Base-by-base conservation (phyloP, 2,888 invertebrate species). In the Zygaena filipendulae region DNA sequence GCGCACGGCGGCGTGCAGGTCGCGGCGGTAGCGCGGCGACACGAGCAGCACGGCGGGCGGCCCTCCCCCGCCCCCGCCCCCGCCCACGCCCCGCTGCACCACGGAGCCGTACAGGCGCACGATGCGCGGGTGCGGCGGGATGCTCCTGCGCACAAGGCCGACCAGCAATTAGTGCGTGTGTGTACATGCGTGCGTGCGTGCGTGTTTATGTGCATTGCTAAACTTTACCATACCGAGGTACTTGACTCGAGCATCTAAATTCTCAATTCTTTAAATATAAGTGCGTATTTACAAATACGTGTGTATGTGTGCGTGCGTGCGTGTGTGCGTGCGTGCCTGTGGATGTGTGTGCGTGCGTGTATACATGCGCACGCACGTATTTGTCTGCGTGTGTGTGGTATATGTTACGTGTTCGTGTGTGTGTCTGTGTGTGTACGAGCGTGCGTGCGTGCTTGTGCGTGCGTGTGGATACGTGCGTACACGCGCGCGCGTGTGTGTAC, bases 51-150 rank as follows among this genome's bases (percentile, higher is more conserved):
- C 94, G 18, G 90, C 87, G 1, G 88, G 86, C 4, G 84, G 82
- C 3, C 84, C 84, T n/a, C n/a, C n/a, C 6, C 16, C n/a, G 33
- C 48, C 33, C 1, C 87, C 86, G 0, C 52, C 54, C 1, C 86
- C 86, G n/a, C 84, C 84, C 48, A 90, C 80, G 53, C 87, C 84
- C 44, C 90, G 86, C 68, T 92, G 92, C 33, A 94, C 89, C 7
- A 94, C 85, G 1, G 92, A 92, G 4, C 93, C 94, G 30, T 84
- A 67, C 23, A 93, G 77, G 9, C 84, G 84, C 0, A 90, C 88
- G 27, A 94, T 87, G 33, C 92, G 82, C 3, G 89, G 86, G 69
- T 94, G 93, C 27, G 87, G 84, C 0, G 93, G 91, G 42, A 94
- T 88, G 18, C 88, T 88, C 62, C 92, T 90, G 49, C 2, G n/a